Evolutionary conservation across 2,888 invertebrate species (phyloP), one percentile per base, ranked within the genome.

Genomic region (Pterostichus madidus): DNA sequence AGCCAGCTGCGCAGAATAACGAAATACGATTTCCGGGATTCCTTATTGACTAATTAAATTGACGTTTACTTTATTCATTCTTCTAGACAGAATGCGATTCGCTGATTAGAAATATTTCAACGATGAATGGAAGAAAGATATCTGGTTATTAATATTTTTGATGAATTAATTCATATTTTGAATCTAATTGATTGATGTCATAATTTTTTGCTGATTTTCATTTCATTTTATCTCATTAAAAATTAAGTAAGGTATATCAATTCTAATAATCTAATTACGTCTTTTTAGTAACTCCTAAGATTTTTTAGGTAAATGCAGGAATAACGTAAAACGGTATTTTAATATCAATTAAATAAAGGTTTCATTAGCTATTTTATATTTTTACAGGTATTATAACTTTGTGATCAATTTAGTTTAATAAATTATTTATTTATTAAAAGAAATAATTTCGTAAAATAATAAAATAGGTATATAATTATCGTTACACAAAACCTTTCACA

Each of bases 11-110:
- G 52, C 6, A 11, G 59, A 79, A 79, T 64, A 64, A 79, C 61
- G 64, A 52, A 44, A 75, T 46, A 24, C 4, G 32, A 44, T 73
- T 73, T 64, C 64, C 76, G 52, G 49, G 49, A 75, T 49, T 77
- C 39, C 44, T 3, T 46, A 44, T 3, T 59, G 11, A 44, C 61
- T 61, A 78, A 59, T 78, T 78, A 61, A 39, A 78, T 59, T 39
- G 15, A 71, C 13, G 46, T 44, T 71, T 71, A 39, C 44, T 17
- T 44, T 71, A 15, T 31, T 35, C 59, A 31, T 59, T 59, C 59
- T 59, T 59, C 35, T 64, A 59, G 13, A 13, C 11, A n/a, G 35
- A 64, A 11, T 31, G 35, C 11, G 6, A 11, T 35, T 32, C 35
- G 35, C n/a, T n/a, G 11, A 59, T 59, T 59, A 11, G 59, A 5